Base-by-base conservation (phyloP, 2,797 vertebrate genomes). In the Notamacropus eugenii region DNA sequence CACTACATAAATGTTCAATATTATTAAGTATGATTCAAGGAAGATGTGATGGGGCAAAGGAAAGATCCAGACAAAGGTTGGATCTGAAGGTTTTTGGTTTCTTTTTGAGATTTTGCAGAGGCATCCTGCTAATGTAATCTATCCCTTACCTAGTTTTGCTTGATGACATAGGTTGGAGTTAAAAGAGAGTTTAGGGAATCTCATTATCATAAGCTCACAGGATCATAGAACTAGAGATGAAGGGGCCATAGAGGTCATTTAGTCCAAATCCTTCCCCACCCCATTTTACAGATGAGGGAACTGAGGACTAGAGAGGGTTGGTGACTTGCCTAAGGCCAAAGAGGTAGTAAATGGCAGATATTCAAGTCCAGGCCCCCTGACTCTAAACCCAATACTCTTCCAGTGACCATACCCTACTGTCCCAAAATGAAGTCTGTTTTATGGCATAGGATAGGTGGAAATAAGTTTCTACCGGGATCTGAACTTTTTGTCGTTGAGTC, bases 381-480 rank as follows among this genome's bases (percentile, higher is more conserved):
- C n/a, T 82, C 1, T 46, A 82, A 46, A 46, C 9, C 67, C n/a
- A 40, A 0, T 82, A 2, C 6, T 40, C 22, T 82, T 40, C 40
- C 19, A 0, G 2, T 24, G n/a, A 6, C 19, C n/a, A 22, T 19
- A 46, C n/a, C 22, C n/a, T 82, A 22, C 19, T 1, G 24, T 8
- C n/a, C n/a, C n/a, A 82, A 46, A 82, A 46, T 82, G 19, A 82
- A 46, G 19, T 40, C n/a, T 24, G 3, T 82, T 2, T 82, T 82
- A 10, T 46, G 19, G 4, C 6, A 82, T 46, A 82, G n/a, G 19
- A 82, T 9, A 34, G 6, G 19, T 40, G n/a, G 67, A 46, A 46
- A 46, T 40, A 74, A 74, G 67, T 82, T 82, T 82, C 22, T 8
- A 40, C n/a, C n/a, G 40, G n/a, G n/a, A 82, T 46, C n/a, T 82